Percentiles rank a stretch among this genome's conserved stretches.
Evolutionary conservation across 2,797 vertebrate genomes (phyloP).

Genomic region (Spea hammondii): DNA sequence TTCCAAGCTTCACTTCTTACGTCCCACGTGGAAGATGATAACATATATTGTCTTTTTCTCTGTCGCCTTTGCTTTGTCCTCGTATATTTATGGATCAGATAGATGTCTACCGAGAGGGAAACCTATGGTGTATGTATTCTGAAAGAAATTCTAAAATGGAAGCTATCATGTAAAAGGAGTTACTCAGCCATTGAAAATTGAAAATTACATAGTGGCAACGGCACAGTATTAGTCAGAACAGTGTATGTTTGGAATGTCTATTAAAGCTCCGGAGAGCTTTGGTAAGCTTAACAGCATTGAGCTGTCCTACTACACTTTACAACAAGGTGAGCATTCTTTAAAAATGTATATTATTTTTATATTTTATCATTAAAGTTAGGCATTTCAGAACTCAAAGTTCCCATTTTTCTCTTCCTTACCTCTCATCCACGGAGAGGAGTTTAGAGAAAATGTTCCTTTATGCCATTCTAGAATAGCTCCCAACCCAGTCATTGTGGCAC

Average conservation of each 20-base stretch:
- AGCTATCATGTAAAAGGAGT: conserved; percentile 38
- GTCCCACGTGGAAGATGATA: conserved; percentile 35
- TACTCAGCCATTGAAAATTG: conserved; percentile 30
- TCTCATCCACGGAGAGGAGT: too few species aligned
- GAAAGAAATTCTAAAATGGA: conserved; percentile 25
- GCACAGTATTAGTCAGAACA: background rate
- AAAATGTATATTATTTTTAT: too few species aligned
- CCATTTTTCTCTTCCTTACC: too few species aligned
- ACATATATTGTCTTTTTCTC: conserved; percentile 8
- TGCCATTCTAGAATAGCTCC: too few species aligned
- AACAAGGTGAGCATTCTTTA: too few species aligned
- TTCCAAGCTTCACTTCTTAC: conserved; percentile 18
- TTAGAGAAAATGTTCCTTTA: too few species aligned
- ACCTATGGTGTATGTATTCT: background rate
- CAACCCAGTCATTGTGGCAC: too few species aligned
- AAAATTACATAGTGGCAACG: conserved; percentile 33
- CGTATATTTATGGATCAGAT: conserved; percentile 21
- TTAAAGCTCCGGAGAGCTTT: background rate
- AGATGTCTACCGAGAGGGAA: conserved; percentile 20
- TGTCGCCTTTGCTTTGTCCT: background rate
- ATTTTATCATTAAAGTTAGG: too few species aligned
- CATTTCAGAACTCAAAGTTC: too few species aligned
- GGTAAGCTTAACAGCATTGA: too few species aligned
- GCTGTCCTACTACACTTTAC: too few species aligned
- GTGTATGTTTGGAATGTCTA: background rate